Conservation (phyloP, 2,113 vertebrate species). For the Petroica traversi region DNA sequence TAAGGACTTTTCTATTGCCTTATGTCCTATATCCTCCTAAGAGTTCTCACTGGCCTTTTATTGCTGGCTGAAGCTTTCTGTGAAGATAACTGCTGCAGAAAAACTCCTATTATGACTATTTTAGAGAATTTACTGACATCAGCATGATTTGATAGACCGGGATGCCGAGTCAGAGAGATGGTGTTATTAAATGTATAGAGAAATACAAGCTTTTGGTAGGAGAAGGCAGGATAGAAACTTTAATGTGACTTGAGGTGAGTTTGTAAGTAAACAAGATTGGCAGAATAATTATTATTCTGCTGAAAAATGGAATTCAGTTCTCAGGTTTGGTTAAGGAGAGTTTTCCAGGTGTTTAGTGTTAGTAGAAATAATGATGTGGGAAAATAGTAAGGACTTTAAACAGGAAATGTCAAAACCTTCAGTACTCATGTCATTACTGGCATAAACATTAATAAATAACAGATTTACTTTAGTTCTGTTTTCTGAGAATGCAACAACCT, state of each 20-base stretch:
- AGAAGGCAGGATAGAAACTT: background rate
- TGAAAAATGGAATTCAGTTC: background rate
- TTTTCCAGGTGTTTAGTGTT: conserved; percentile 14
- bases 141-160: background rate
- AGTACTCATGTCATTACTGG: background rate
- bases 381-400: background rate
- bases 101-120: background rate
- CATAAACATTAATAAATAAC: background rate
- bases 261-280: background rate
- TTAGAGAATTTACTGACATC: background rate
- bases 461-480: background rate
- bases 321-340: background rate
- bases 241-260: background rate
- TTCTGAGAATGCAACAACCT: background rate
- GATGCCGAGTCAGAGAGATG: background rate
- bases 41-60: background rate
- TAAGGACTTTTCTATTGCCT: background rate
- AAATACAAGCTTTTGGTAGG: background rate
- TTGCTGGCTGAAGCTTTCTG: background rate
- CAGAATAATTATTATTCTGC: background rate
- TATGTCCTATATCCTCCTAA: background rate
- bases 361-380: conserved; percentile 28
- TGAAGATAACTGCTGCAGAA: background rate
- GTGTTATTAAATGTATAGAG: background rate
- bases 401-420: conserved; percentile 6